Conservation (phyloP, 2,888 invertebrate genomes). For the Sepiola atlantica region DNA sequence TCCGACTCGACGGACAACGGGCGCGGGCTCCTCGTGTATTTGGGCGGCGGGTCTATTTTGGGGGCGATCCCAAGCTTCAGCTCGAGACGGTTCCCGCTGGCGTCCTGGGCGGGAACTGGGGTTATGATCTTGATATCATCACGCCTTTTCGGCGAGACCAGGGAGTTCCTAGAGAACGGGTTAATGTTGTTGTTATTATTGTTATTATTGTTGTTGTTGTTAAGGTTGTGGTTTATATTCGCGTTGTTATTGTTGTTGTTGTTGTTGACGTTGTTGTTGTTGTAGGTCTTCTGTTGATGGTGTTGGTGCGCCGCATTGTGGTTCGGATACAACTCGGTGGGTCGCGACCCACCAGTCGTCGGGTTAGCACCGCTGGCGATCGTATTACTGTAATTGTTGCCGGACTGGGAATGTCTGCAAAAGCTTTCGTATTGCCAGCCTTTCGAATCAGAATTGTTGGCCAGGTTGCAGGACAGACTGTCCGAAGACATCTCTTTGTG, state of each 20-base stretch:
- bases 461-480: conserved; percentile 61
- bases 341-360: background rate
- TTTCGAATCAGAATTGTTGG: conserved; percentile 49
- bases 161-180: background rate
- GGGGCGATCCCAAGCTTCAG: conserved; percentile 58
- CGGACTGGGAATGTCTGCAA: conserved; percentile 39
- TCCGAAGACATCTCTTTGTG: conserved; percentile 73
- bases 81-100: conserved; percentile 58
- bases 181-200: conserved; percentile 54
- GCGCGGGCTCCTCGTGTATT: conserved; percentile 53
- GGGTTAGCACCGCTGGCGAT: background rate
- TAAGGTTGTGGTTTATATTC: conserved; percentile 34
- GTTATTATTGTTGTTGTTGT: conserved; percentile 50
- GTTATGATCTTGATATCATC: conserved; percentile 56
- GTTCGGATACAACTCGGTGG: background rate
- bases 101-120: conserved; percentile 56
- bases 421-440: conserved; percentile 34
- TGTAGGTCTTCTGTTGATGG: background rate
- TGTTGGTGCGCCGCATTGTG: background rate
- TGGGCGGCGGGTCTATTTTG: conserved; percentile 67
- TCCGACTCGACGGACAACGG: conserved; percentile 55
- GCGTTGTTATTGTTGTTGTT: background rate
- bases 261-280: background rate
- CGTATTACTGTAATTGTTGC: conserved; percentile 24
- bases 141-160: conserved; percentile 50